Percentiles rank a stretch among this genome's conserved stretches.
phyloP scores from a whole-genome alignment of 2,113 vertebrate species.

The Paramormyrops kingsleyae region DNA sequence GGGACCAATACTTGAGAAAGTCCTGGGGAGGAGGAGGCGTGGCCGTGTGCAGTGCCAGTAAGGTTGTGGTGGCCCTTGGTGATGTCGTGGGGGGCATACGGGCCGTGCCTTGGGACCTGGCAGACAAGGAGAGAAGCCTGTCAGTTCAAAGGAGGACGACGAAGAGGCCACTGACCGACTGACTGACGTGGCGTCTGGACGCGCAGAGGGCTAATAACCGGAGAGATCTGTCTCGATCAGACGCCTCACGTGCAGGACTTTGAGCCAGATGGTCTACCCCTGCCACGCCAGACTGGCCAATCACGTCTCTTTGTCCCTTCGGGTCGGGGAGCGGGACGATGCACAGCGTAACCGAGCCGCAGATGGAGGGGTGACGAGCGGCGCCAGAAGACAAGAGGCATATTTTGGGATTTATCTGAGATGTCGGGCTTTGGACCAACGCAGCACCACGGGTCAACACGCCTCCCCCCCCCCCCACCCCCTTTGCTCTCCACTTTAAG shows the following conservation, averaged over 20 bases:
- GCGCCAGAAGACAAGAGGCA: not conserved
- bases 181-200: not conserved
- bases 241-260: not conserved
- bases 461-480: no score
- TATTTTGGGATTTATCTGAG: not conserved
- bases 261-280: not conserved
- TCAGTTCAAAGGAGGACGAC: not conserved
- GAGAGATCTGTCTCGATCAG: not conserved
- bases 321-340: no score
- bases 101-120: slow-evolving; percentile 84
- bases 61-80: slow-evolving; percentile 90
- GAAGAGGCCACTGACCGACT: not conserved
- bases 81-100: slow-evolving; percentile 86
- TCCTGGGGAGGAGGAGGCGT: slow-evolving; percentile 77
- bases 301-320: not conserved
- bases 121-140: slow-evolving; percentile 1
- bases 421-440: not conserved
- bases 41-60: slow-evolving; percentile 85
- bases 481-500: not conserved
- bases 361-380: not conserved
- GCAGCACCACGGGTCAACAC: not conserved
- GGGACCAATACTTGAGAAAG: slow-evolving; percentile 86
- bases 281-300: not conserved
- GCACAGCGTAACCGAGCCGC: not conserved
- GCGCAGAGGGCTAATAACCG: not conserved